Evolutionary conservation across 2,113 vertebrate species (phyloP), one percentile per base, ranked within the genome.

Genomic region (Actenoides hombroni): DNA sequence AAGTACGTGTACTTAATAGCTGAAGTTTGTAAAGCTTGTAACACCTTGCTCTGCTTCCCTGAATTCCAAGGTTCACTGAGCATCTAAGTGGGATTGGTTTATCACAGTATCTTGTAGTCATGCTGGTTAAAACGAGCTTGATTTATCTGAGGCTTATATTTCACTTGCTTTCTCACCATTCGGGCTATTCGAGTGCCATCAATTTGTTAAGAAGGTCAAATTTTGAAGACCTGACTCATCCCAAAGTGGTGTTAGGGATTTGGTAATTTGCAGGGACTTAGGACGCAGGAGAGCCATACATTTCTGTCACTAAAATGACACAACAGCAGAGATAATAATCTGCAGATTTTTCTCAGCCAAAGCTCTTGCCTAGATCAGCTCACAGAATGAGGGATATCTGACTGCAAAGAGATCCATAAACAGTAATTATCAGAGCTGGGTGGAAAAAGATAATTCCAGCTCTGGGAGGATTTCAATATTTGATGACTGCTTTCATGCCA

Each of bases 381-480:
- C 39, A 33, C 13, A 64, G 60, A 83, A 86, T 86, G 35, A 88
- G 29, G 24, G 24, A 28, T 84, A 68, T 83, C 64, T 96, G 57
- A 11, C 90, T 90, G n/a, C 46, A 93, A 86, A 88, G 73, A 78
- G 59, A 71, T 77, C 59, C 2, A 4, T 92, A 92, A 94, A 92
- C 68, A 90, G 35, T 56, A 74, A 71, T 87, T 78, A 60, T 24
- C 37, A 46, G 85, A 90, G 10, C 53, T 84, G 61, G 12, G 26
- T 71, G 48, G 57, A 71, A 75, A 88, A 93, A 64, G 73, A 33
- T 57, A 90, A 88, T 92, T 94, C 33, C 75, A 88, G 2, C 29
- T 96, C 33, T 1, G 1, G 29, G 71, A 92, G 35, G 37, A 90
- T 88, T 96, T 97, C 78, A 92, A 37, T 95, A 92, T 93, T 86